phyloP scores from a whole-genome alignment of 2,113 vertebrate species.

The Oncorhynchus tshawytscha region DNA sequence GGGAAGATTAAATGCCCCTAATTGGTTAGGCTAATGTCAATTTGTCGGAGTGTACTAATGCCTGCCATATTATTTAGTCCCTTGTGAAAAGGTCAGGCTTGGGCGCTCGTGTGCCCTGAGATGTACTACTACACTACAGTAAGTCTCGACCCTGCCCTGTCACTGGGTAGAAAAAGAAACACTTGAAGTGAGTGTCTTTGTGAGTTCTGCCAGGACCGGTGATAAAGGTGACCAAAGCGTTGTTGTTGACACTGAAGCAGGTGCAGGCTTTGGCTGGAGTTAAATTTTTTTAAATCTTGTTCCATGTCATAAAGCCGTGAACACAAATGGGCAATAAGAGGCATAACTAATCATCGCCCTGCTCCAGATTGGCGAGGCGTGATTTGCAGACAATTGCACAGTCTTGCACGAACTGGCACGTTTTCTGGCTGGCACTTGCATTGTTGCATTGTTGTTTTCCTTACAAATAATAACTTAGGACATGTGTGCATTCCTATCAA shows the following conservation, averaged over 20 bases:
- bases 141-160: neutral
- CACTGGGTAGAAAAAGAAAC: neutral
- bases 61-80: conserved; percentile 48
- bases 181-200: neutral
- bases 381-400: too few species aligned
- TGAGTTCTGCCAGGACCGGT: neutral
- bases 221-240: too few species aligned
- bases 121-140: neutral
- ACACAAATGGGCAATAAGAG: neutral
- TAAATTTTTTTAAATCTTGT: too few species aligned
- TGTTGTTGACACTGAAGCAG: too few species aligned
- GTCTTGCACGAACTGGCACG: too few species aligned
- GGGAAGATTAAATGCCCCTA: conserved; percentile 57
- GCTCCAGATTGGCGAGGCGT: neutral
- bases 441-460: too few species aligned
- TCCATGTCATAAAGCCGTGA: neutral
- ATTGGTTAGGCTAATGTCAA: conserved; percentile 58
- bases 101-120: neutral
- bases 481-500: too few species aligned
- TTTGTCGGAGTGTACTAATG: conserved; percentile 51
- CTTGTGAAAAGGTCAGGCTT: conserved; percentile 28
- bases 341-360: neutral
- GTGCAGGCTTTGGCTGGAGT: too few species aligned
- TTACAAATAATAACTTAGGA: too few species aligned
- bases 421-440: too few species aligned